These are phyloP conservation scores for Pristionchus arcanus DNA, from an alignment of 2,888 invertebrate genomes.

Conservation along the genomic window DNA sequence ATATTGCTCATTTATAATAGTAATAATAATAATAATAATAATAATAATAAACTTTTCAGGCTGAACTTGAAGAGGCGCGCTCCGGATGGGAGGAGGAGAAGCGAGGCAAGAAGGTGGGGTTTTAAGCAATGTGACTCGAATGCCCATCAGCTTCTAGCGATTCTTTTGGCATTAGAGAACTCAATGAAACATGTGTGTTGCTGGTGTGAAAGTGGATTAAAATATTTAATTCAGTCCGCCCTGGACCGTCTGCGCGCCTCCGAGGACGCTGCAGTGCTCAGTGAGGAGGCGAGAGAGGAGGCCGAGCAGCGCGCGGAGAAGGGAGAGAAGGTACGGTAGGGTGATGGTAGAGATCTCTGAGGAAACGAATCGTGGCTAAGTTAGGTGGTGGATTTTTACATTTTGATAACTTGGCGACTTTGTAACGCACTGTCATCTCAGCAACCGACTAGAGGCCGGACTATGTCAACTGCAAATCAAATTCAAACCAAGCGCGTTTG, in stretches of 20 bases:
- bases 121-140: neutral
- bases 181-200: neutral
- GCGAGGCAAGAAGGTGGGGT: neutral
- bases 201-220: neutral
- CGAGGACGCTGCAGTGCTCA: neutral
- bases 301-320: constrained; percentile 49
- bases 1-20: too few relatives aligned
- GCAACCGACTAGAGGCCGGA: too few relatives aligned
- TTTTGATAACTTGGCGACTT: too few relatives aligned
- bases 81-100: constrained; percentile 85
- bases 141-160: neutral
- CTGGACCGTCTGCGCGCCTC: neutral
- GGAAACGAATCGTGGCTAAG: too few relatives aligned
- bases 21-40: neutral
- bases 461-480: too few relatives aligned
- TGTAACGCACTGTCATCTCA: too few relatives aligned
- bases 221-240: neutral
- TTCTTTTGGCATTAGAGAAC: neutral
- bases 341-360: too few relatives aligned
- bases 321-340: constrained; percentile 52
- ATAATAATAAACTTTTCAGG: neutral
- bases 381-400: too few relatives aligned
- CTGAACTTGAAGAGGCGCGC: constrained; percentile 93
- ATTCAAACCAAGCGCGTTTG: too few relatives aligned
- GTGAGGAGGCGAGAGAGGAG: constrained; percentile 52